phyloP scores from a whole-genome alignment of 2,797 vertebrate species.

The Coluber constrictor region DNA sequence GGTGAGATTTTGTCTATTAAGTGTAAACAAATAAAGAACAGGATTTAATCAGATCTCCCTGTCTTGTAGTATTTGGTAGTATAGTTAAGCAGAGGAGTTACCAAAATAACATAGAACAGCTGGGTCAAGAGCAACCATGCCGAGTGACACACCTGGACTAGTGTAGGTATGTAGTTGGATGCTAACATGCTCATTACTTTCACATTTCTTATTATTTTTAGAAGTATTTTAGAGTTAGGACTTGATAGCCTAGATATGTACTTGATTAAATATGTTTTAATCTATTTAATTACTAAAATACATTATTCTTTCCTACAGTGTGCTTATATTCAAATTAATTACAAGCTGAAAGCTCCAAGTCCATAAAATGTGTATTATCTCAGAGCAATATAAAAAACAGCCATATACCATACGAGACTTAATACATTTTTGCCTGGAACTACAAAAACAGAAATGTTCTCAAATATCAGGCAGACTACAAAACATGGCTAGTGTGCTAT shows the following conservation, averaged over 20 bases:
- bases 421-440: neutral
- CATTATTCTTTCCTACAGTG: neutral
- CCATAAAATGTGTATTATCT: neutral
- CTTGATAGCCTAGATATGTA: neutral
- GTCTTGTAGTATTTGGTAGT: neutral
- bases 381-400: neutral
- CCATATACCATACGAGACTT: neutral
- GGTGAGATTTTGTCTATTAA: neutral
- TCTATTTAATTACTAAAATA: neutral
- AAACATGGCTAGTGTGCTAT: conserved; percentile 2
- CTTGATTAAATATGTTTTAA: neutral
- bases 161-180: neutral
- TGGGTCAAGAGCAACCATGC: neutral
- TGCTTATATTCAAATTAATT: neutral
- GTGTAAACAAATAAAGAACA: neutral
- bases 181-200: neutral
- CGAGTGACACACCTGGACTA: neutral
- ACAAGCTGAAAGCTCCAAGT: neutral
- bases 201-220: neutral
- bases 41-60: neutral
- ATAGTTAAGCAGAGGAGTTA: neutral
- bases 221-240: neutral
- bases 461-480: conserved; percentile 23
- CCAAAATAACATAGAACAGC: neutral
- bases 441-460: neutral